A percentile compares a stretch with the other conserved stretches of the same genome.
These are phyloP conservation scores for Brassicogethes aeneus DNA, from an alignment of 2,888 invertebrate species.

Conservation along the genomic window DNA sequence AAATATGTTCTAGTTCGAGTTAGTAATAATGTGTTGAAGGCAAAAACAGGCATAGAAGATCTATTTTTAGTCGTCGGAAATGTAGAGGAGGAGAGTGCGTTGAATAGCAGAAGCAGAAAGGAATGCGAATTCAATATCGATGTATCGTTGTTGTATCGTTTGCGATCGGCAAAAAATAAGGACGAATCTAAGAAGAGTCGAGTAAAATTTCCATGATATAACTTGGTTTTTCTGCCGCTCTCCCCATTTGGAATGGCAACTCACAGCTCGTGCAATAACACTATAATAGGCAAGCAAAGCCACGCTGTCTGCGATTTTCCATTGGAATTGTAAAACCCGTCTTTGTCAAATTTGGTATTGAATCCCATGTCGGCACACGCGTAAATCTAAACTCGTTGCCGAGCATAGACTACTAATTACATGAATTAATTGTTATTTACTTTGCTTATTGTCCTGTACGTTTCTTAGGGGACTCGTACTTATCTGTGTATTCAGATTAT, in stretches of 20 bases:
- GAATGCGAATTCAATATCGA: conserved; percentile 22
- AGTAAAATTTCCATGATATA: conserved; percentile 39
- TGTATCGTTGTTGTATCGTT: conserved; percentile 11
- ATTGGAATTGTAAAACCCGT: conserved; percentile 38
- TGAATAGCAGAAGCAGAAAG: conserved; percentile 3
- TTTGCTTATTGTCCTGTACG: conserved; percentile 22
- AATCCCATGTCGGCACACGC: conserved; percentile 35
- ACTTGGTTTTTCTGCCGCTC: conserved; percentile 34
- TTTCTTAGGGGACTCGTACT: conserved; percentile 13
- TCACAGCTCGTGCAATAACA: conserved; percentile 31
- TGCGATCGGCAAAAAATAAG: conserved; percentile 18
- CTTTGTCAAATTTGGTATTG: conserved; percentile 42
- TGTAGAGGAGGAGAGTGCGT: background rate
- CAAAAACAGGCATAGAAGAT: background rate
- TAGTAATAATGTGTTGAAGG: too few relatives aligned
- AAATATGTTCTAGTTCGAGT: too few relatives aligned
- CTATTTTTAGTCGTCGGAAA: conserved; percentile 1
- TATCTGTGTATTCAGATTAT: conserved; percentile 21
- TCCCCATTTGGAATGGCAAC: conserved; percentile 36
- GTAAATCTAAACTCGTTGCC: conserved; percentile 35
- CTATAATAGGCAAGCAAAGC: conserved; percentile 42
- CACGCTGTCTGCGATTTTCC: conserved; percentile 41
- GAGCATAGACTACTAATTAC: conserved; percentile 40
- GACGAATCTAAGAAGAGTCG: conserved; percentile 21
- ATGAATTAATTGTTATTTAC: conserved; percentile 40